Evolutionary conservation across 1,140 invertebrate genomes (phyloP), one percentile per base, ranked within the genome.

Genomic region (Coboldia fuscipes): DNA sequence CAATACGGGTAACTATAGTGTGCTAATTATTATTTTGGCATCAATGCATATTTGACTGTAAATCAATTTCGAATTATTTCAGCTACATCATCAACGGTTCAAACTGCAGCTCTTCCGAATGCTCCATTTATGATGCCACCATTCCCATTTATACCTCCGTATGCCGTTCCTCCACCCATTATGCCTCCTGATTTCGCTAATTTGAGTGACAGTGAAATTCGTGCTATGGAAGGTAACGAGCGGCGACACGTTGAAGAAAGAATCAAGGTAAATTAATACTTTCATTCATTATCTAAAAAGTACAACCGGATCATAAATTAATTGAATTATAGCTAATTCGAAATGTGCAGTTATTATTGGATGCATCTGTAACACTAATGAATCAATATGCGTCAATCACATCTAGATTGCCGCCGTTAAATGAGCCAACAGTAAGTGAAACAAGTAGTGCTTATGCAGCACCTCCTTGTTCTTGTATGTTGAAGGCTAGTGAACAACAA

Each of bases 211-310:
- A 85, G 89, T 37, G 89, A 97, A 49, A 58, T 98, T 19, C 60
- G 65, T 38, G 61, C 65, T 16, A 75, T 97, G 75, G 94, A 97
- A 56, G 86, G 88, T 18, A 70, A 70, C 37, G 72, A 88, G 42
- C 62, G 90, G 42, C 65, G 74, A 45, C 75, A 86, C 42, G 66
- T 97, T 18, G 88, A 96, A 51, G 85, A 88, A 5, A 65, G 94
- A 37, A 73, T 98, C 34, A 70, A 72, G 53, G 65, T 67, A 39
- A 38, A 21, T 30, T 14, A 38, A 14, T 13, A 14, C 7, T 10
- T 34, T 31, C 21, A 12, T 0, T 9, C 10, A 3, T 21, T 30
- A 18, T 34, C 8, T 26, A 24, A n/a, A 21, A 24, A 10, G 13
- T 5, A 24, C 14, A 18, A 16, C 9, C 18, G n/a, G 23, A 7